Base-by-base conservation (phyloP, 1,140 invertebrate genomes). In the Zophobas atratus region DNA sequence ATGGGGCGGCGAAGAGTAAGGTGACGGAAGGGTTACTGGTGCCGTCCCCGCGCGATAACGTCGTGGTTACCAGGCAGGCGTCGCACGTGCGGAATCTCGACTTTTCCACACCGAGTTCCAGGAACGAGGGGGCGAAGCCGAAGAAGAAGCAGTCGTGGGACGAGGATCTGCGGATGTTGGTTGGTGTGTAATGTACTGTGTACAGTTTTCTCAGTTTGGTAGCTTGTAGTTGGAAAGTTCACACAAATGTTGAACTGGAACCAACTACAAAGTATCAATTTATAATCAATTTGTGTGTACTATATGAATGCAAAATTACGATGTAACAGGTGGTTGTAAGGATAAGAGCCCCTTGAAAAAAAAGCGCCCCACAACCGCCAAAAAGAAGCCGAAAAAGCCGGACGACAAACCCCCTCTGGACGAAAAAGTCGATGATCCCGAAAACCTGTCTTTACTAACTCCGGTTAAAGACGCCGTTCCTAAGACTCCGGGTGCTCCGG, bases 391-490 rank as follows among this genome's bases (percentile, higher is more conserved):
- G 0, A 77, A 77, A 38, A 20, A 20, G 20, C 20, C 20, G 20
- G 20, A 20, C 20, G 20, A 20, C 20, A 20, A 20, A 20, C 20
- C 20, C 20, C 20, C 20, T 20, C 20, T 20, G 20, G 20, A 20
- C 20, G 20, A 20, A 20, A 20, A 20, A 20, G 20, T 20, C 20
- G 20, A 20, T 20, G 20, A 20, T 20, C 20, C 20, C 20, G 20
- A 39, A 70, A 81, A 60, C 2, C 70, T 76, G 6, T 20, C 79
- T 6, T 70, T 85, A 33, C 79, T 83, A 76, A 85, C 85, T 3
- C 85, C 85, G n/a, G 49, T 81, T 33, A 86, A 86, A 76, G 76
- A 80, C 41, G 55, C 34, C 6, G 6, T 80, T 8, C 81, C 84
- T 39, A 80, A 80, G 76, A 84, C 82, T 34, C 81, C 84, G 4